phyloP scores from a whole-genome alignment of 2,113 vertebrate genomes.

The Ctenodactylus gundi region DNA sequence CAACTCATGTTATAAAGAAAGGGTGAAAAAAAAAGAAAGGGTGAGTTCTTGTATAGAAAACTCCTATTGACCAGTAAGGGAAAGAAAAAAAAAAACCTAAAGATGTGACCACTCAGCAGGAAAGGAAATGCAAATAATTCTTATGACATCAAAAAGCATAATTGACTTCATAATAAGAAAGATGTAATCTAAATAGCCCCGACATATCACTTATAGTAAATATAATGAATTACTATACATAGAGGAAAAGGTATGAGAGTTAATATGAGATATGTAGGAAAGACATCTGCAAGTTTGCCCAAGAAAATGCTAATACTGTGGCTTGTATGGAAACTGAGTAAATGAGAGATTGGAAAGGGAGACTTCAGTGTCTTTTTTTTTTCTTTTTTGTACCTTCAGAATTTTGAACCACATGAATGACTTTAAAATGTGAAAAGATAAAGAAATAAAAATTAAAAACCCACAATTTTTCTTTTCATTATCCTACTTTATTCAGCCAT shows the following conservation, averaged over 20 bases:
- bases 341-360: not conserved
- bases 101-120: not conserved
- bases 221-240: not conserved
- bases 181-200: not conserved
- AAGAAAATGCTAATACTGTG: not conserved
- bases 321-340: not conserved
- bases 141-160: slow-evolving; percentile 17
- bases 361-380: not conserved
- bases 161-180: not conserved
- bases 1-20: not conserved
- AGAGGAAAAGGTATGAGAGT: not conserved
- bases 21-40: too few relatives aligned
- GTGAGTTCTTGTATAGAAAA: too few relatives aligned
- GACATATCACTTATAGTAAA: not conserved
- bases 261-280: not conserved
- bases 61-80: not conserved
- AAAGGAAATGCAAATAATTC: slow-evolving; percentile 14
- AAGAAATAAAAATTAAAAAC: slow-evolving; percentile 32
- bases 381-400: slow-evolving; percentile 37
- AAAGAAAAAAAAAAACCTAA: slow-evolving; percentile 11
- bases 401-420: slow-evolving; percentile 21
- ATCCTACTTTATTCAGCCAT: not conserved
- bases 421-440: not conserved
- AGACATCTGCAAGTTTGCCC: not conserved
- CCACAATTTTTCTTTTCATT: not conserved